Evolutionary conservation across 92 coral and sea anemone genomes (phyloP).

Genomic region (Porites lobata): DNA sequence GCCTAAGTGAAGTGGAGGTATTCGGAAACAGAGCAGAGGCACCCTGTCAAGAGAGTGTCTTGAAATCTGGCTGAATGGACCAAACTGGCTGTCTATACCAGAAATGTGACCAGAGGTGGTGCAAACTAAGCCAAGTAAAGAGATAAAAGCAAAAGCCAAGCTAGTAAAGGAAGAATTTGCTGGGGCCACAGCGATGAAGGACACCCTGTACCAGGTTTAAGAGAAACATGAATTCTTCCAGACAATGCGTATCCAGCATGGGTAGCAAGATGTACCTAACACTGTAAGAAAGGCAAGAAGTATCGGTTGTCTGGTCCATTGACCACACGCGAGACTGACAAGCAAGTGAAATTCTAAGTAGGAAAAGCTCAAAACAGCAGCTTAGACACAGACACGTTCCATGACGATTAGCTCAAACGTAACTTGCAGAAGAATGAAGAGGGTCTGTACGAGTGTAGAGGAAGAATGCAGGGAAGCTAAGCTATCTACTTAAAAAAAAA

Average conservation of each 20-base stretch:
- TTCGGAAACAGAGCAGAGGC: conserved; percentile 30
- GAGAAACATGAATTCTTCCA: background rate
- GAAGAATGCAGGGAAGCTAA: conserved; percentile 28
- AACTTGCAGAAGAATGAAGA: background rate
- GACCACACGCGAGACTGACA: no score
- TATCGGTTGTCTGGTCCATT: no score
- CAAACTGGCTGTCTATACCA: conserved; percentile 29
- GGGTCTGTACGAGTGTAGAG: conserved; percentile 12
- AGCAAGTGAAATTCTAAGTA: no score
- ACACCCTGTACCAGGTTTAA: conserved; percentile 30
- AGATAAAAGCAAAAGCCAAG: no score
- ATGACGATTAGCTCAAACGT: no score
- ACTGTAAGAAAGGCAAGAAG: no score
- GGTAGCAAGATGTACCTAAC: conserved; percentile 17
- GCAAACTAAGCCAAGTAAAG: background rate
- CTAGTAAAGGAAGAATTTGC: no score
- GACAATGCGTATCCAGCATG: conserved; percentile 29
- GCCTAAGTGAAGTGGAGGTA: conserved; percentile 44
- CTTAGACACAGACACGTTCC: no score
- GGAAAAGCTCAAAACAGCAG: no score
- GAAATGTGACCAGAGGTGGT: conserved; percentile 37
- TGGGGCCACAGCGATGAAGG: background rate
- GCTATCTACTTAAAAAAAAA: conserved; percentile 10
- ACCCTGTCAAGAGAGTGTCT: background rate
- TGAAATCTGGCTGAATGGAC: background rate